Evolutionary conservation across 1,140 invertebrate genomes (phyloP).

Genomic region (Psix sp.): DNA sequence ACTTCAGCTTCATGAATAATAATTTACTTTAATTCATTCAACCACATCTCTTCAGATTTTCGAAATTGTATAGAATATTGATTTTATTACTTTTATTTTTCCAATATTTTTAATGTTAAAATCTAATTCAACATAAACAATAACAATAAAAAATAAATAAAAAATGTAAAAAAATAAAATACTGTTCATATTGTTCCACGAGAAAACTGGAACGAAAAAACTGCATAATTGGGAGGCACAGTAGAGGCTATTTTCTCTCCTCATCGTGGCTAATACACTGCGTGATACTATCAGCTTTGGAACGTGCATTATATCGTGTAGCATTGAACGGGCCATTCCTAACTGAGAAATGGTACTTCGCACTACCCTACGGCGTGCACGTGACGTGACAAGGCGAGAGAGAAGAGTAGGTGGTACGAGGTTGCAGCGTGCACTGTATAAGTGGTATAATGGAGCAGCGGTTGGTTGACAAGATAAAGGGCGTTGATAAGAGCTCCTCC

Average conservation of each 20-base stretch:
- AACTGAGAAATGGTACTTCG: constrained; percentile 61
- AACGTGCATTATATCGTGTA: constrained; percentile 58
- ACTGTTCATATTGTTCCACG: not conserved
- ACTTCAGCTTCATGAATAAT: too few relatives aligned
- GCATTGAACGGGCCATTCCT: constrained; percentile 54
- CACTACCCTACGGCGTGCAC: constrained; percentile 58
- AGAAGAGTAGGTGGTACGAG: constrained; percentile 59
- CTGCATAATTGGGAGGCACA: constrained; percentile 42
- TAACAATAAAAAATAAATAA: not conserved
- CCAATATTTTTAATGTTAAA: too few relatives aligned
- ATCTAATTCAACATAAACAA: too few relatives aligned
- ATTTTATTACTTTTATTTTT: too few relatives aligned
- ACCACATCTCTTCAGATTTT: too few relatives aligned
- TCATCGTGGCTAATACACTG: constrained; percentile 32
- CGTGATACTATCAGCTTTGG: constrained; percentile 52
- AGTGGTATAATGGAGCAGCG: constrained; percentile 73
- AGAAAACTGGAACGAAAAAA: constrained; percentile 37
- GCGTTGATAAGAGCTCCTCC: constrained; percentile 71
- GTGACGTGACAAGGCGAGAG: constrained; percentile 59
- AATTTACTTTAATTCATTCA: too few relatives aligned
- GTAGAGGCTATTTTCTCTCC: constrained; percentile 46
- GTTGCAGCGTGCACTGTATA: constrained; percentile 60
- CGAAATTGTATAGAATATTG: too few relatives aligned
- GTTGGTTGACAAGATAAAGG: constrained; percentile 75
- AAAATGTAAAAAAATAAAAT: constrained; percentile 8